Percentiles rank a stretch among this genome's conserved stretches.
These are phyloP conservation scores for Nasonia vitripennis DNA, from an alignment of 1,140 invertebrate species.

Conservation along the genomic window DNA sequence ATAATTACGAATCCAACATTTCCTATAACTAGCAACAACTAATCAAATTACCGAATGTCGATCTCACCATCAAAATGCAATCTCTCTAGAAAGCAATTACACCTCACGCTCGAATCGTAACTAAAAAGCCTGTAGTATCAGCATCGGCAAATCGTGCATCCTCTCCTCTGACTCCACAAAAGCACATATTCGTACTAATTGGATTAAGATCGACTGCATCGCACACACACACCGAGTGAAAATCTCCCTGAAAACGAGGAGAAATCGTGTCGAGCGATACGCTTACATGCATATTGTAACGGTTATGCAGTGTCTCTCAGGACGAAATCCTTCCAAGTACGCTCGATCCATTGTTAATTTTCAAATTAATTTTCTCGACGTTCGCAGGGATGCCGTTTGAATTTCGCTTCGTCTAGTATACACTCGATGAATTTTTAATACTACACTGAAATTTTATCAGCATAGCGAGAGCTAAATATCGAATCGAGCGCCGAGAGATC, in stretches of 20 bases:
- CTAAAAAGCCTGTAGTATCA: neutral
- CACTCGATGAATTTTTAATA: neutral
- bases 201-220: neutral
- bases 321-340: neutral
- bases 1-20: too few species aligned
- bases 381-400: neutral
- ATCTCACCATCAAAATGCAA: too few species aligned
- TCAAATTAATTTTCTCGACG: conserved; percentile 20
- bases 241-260: conserved; percentile 31
- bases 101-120: neutral
- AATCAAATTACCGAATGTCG: too few species aligned
- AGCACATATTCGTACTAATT: conserved; percentile 39
- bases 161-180: conserved; percentile 34
- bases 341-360: conserved; percentile 7
- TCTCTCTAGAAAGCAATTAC: neutral
- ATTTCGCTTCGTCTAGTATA: neutral
- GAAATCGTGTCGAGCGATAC: conserved; percentile 32
- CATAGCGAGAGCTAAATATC: neutral
- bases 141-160: neutral
- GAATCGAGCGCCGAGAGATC: neutral
- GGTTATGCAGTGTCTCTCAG: conserved; percentile 31
- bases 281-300: conserved; percentile 13
- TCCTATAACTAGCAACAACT: too few species aligned
- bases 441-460: neutral
- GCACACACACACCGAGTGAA: conserved; percentile 13